Base-by-base conservation (phyloP, 1,140 invertebrate genomes). In the Eurytemora carolleeae region DNA sequence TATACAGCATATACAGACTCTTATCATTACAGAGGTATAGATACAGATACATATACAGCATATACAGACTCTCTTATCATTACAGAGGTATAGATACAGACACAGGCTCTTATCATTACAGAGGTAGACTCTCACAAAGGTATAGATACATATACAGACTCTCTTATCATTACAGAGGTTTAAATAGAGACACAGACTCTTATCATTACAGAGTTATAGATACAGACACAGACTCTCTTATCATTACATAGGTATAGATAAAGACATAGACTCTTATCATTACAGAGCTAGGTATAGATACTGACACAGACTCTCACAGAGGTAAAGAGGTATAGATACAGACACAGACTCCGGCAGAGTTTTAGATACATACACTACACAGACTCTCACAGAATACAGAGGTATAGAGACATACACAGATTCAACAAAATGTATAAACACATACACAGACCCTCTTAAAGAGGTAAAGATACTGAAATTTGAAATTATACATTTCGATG, bases 371-470 rank as follows among this genome's bases (percentile, higher is more conserved):
- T n/a, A n/a, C n/a, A n/a, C n/a, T n/a, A n/a, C n/a, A n/a, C n/a
- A n/a, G n/a, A n/a, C n/a, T n/a, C n/a, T n/a, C n/a, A n/a, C n/a
- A n/a, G n/a, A n/a, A n/a, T n/a, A n/a, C n/a, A n/a, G n/a, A n/a
- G n/a, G n/a, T n/a, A n/a, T n/a, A n/a, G n/a, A n/a, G n/a, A n/a
- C n/a, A n/a, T n/a, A n/a, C n/a, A n/a, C n/a, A n/a, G n/a, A n/a
- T n/a, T n/a, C n/a, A n/a, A n/a, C n/a, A n/a, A n/a, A n/a, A n/a
- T n/a, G n/a, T n/a, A n/a, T n/a, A 0, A 78, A 82, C 24, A 83
- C 86, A 17, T 82, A 84, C 20, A 86, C 87, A 15, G 90, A 97
- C 70, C 83, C 81, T 57, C 71, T 98, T 1, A 79, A n/a, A n/a
- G n/a, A n/a, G n/a, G n/a, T n/a, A n/a, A n/a, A n/a, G n/a, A n/a